Evolutionary conservation across 2,888 invertebrate species (phyloP).

Genomic region (Argyresthia albistria): DNA sequence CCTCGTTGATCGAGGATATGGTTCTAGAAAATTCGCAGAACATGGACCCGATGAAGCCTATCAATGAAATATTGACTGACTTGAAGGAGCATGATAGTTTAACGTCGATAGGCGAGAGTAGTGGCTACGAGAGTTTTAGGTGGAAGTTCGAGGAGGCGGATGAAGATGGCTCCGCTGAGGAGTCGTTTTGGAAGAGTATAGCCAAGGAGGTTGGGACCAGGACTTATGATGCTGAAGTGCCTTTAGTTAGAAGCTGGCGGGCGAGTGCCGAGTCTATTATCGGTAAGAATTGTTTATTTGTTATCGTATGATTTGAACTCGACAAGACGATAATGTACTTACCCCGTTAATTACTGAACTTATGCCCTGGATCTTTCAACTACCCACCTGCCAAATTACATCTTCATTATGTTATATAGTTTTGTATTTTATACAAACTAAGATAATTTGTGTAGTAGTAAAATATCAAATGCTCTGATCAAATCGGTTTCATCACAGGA

Average conservation of each 20-base stretch:
- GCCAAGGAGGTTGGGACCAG: conserved; percentile 37
- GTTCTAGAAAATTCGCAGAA: conserved; percentile 10
- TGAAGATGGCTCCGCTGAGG: conserved; percentile 50
- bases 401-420: no score
- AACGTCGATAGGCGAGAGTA: conserved; percentile 81
- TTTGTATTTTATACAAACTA: no score
- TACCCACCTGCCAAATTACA: no score
- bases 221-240: conserved; percentile 34
- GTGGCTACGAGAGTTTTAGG: conserved; percentile 83
- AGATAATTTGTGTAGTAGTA: no score
- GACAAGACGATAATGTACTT: no score
- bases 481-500: no score
- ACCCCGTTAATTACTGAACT: neutral
- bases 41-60: conserved; percentile 6
- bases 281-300: conserved; percentile 28
- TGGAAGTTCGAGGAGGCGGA: conserved; percentile 70
- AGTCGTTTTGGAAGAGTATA: conserved; percentile 55
- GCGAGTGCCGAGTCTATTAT: conserved; percentile 52
- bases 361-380: neutral
- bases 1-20: conserved; percentile 29
- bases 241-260: conserved; percentile 42
- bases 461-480: no score
- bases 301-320: no score
- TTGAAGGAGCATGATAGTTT: conserved; percentile 70
- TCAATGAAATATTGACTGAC: neutral